Conservation (phyloP, 2,113 vertebrate genomes). For the Excalfactoria chinensis region DNA sequence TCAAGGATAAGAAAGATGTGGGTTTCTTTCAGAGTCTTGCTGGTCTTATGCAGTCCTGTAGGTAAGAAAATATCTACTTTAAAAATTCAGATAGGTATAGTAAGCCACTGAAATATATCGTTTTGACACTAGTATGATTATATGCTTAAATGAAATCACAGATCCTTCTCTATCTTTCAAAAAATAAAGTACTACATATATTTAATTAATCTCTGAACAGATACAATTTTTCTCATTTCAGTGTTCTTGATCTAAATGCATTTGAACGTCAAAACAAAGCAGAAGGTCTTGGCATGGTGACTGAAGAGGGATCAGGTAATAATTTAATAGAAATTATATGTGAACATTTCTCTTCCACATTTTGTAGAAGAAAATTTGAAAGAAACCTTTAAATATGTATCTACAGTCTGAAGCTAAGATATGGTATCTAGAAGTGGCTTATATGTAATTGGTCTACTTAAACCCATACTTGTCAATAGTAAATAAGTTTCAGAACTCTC, state of each 20-base stretch:
- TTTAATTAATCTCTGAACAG: not conserved
- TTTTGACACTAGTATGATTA: not conserved
- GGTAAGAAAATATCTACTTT: constrained; percentile 76
- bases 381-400: not conserved
- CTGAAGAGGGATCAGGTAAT: constrained; percentile 96
- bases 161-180: not conserved
- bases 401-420: not conserved
- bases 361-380: constrained; percentile 1
- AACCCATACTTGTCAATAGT: not conserved
- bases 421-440: not conserved
- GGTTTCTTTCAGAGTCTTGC: constrained; percentile 97
- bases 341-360: not conserved
- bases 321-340: not conserved
- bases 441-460: not conserved
- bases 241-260: constrained; percentile 95
- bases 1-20: constrained; percentile 97
- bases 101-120: not conserved
- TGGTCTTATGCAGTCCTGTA: constrained; percentile 97
- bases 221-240: constrained; percentile 61
- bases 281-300: constrained; percentile 97
- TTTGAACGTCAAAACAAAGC: constrained; percentile 98
- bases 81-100: not conserved
- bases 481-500: not conserved
- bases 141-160: not conserved
- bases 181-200: not conserved